Conservation (phyloP, 53 echinoderm and acorn worm genomes). For the Temnopleurus reevesii region DNA sequence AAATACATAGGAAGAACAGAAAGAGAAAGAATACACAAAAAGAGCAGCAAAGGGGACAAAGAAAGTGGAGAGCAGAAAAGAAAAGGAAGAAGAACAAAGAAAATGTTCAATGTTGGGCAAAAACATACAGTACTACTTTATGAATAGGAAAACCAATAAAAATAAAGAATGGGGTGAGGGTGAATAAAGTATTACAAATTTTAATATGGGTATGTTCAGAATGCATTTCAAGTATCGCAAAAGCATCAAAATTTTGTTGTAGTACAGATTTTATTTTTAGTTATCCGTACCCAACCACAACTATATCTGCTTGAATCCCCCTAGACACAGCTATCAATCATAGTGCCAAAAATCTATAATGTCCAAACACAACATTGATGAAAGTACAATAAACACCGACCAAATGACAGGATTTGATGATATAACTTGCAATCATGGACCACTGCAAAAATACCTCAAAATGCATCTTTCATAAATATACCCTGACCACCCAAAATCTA, state of each 20-base stretch:
- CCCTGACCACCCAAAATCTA: background rate
- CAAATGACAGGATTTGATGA: background rate
- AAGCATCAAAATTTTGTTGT: background rate
- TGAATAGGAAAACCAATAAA: no score
- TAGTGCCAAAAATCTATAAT: background rate
- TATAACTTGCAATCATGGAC: background rate
- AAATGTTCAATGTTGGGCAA: no score
- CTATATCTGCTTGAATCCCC: background rate
- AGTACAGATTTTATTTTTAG: background rate
- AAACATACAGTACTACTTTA: no score
- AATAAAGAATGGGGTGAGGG: background rate
- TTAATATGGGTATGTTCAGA: no score
- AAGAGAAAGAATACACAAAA: background rate
- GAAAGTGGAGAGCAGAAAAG: background rate
- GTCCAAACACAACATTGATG: background rate
- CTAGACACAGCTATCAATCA: background rate
- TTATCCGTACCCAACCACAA: background rate
- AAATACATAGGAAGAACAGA: background rate
- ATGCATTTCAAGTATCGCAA: no score
- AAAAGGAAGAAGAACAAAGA: background rate
- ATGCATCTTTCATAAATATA: background rate
- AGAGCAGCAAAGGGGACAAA: background rate
- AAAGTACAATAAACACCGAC: background rate
- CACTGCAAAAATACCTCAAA: constrained; percentile 1
- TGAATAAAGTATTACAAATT: background rate